Conservation (phyloP, 2,797 vertebrate genomes). For the Phrynocephalus vlangalii region DNA sequence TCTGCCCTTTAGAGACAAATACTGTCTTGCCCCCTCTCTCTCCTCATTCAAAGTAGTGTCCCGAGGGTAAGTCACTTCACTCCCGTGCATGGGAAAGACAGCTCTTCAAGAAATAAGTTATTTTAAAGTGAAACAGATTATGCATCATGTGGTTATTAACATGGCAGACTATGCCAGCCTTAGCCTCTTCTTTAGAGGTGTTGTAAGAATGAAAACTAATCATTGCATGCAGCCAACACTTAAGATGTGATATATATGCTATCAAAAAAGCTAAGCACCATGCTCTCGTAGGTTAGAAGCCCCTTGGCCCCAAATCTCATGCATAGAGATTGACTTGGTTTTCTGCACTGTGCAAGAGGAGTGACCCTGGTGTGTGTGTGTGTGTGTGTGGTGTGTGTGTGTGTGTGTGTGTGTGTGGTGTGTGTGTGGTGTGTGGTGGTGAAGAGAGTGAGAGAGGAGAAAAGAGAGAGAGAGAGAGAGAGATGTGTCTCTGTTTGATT, state of each 20-base stretch:
- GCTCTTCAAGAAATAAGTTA: background rate
- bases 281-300: slow-evolving; percentile 5
- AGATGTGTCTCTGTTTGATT: background rate
- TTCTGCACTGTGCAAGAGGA: slow-evolving; percentile 45
- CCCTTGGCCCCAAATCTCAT: slow-evolving; percentile 44
- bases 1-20: background rate
- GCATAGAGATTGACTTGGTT: slow-evolving; percentile 28
- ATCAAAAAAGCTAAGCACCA: background rate
- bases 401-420: background rate
- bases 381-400: background rate
- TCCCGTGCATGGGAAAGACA: background rate
- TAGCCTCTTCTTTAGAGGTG: background rate
- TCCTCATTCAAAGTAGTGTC: background rate
- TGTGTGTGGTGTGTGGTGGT: too few relatives aligned
- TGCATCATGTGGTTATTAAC: background rate
- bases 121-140: background rate
- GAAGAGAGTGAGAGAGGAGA: too few relatives aligned
- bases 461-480: too few relatives aligned
- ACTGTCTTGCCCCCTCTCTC: background rate
- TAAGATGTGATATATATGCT: background rate
- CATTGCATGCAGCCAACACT: background rate
- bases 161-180: background rate
- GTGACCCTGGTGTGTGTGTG: slow-evolving; percentile 59
- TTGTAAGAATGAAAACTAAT: background rate
- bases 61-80: background rate